A percentile compares a stretch with the other conserved stretches of the same genome.
Conservation (phyloP, 2,888 invertebrate species). For the Hirtodrosophila duncani region DNA sequence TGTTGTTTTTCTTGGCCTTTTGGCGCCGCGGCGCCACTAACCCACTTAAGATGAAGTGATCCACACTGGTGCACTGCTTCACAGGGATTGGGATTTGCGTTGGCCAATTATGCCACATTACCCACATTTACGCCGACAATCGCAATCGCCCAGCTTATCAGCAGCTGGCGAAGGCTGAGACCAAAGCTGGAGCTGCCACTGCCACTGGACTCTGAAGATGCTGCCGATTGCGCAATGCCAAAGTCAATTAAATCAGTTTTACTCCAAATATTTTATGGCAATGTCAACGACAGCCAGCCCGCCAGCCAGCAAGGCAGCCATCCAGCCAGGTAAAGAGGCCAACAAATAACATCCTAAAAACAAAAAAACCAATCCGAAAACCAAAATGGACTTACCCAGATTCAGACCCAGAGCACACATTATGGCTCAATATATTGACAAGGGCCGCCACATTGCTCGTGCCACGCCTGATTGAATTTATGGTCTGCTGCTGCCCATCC, state of each 20-base stretch:
- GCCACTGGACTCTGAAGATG: slow-evolving; percentile 14
- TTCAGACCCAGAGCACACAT: background rate
- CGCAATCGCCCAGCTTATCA: slow-evolving; percentile 50
- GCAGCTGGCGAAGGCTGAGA: slow-evolving; percentile 33
- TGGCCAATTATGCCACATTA: slow-evolving; percentile 69
- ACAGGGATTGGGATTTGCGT: slow-evolving; percentile 27
- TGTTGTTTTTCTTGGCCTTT: slow-evolving; percentile 19
- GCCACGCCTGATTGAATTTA: slow-evolving; percentile 72
- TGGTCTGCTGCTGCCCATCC: slow-evolving; percentile 40
- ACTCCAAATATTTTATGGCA: slow-evolving; percentile 67
- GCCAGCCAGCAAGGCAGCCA: slow-evolving; percentile 22
- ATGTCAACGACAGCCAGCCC: slow-evolving; percentile 47
- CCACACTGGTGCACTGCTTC: too few species aligned
- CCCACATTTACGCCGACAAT: too few species aligned
- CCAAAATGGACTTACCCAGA: too few species aligned
- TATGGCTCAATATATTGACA: slow-evolving; percentile 54
- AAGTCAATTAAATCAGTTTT: slow-evolving; percentile 70
- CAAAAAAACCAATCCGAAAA: too few species aligned
- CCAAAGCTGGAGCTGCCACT: slow-evolving; percentile 15
- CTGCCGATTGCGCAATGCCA: slow-evolving; percentile 59
- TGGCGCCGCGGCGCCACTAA: slow-evolving; percentile 71
- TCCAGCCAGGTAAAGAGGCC: background rate
- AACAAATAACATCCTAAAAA: too few species aligned
- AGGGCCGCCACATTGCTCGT: slow-evolving; percentile 38
- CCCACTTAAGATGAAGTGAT: slow-evolving; percentile 51